A percentile compares a stretch with the other conserved stretches of the same genome.
These are phyloP conservation scores for Glareola pratincola DNA, from an alignment of 2,113 vertebrate genomes.

Conservation along the genomic window DNA sequence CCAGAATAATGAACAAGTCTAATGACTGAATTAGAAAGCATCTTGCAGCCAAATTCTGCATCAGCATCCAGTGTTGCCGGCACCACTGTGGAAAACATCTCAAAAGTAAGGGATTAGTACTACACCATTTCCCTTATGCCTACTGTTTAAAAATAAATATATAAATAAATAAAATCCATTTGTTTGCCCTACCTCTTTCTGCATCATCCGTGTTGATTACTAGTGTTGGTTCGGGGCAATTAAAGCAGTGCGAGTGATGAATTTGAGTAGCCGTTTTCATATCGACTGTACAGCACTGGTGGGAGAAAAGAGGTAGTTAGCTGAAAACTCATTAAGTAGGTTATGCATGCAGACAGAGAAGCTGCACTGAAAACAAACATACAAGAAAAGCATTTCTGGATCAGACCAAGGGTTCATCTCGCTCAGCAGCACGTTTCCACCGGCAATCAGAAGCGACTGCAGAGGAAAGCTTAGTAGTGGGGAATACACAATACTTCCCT, in stretches of 20 bases:
- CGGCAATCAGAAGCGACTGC: not conserved
- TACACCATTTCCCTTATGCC: not conserved
- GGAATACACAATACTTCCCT: not conserved
- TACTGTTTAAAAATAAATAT: not conserved
- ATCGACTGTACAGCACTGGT: not conserved
- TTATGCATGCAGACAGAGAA: not conserved
- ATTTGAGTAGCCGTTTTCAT: not conserved
- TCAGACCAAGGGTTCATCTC: not conserved
- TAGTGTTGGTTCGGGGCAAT: not conserved
- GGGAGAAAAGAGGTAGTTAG: not conserved
- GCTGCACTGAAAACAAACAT: not conserved
- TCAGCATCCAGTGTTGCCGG: too few species aligned
- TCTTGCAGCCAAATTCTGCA: not conserved
- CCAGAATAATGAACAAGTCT: not conserved
- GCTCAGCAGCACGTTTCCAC: rapidly evolving
- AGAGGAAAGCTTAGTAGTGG: not conserved
- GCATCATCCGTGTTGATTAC: not conserved
- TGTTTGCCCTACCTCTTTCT: not conserved
- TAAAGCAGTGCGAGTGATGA: not conserved
- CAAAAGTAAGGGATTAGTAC: not conserved
- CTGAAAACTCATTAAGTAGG: not conserved
- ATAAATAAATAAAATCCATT: not conserved
- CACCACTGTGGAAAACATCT: not conserved
- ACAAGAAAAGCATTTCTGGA: not conserved
- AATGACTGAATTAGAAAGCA: not conserved